Evolutionary conservation across 2,888 invertebrate species (phyloP).

Genomic region (Hypercompe scribonia): DNA sequence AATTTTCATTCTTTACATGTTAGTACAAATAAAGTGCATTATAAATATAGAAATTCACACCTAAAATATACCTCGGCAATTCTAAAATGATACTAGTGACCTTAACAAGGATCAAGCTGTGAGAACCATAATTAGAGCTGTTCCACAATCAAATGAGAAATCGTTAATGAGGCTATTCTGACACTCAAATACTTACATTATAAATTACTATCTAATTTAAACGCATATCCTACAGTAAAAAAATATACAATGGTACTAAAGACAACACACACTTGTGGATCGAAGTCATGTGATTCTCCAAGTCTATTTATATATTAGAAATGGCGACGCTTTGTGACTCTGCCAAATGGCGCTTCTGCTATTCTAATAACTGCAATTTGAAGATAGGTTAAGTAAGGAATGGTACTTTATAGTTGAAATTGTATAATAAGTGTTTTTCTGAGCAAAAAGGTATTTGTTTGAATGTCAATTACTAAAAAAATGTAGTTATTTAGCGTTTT

Average conservation of each 20-base stretch:
- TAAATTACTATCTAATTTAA: neutral
- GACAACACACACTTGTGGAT: constrained; percentile 32
- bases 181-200: neutral
- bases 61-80: too few relatives aligned
- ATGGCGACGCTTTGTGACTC: constrained; percentile 1
- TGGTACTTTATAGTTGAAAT: too few relatives aligned
- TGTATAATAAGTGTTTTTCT: too few relatives aligned
- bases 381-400: neutral
- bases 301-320: constrained; percentile 40
- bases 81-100: too few relatives aligned
- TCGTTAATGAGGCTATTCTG: too few relatives aligned
- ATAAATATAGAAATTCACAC: too few relatives aligned
- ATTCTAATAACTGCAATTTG: neutral
- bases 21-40: too few relatives aligned
- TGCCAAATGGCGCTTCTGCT: constrained; percentile 55
- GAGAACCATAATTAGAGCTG: too few relatives aligned
- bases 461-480: neutral
- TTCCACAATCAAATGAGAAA: too few relatives aligned
- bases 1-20: too few relatives aligned
- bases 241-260: neutral
- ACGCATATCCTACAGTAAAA: neutral
- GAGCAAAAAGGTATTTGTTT: neutral
- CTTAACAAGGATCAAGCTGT: too few relatives aligned
- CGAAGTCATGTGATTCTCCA: constrained; percentile 53
- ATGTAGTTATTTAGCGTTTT: neutral